These are phyloP conservation scores for Stegophylla sp. DNA, from an alignment of 2,888 invertebrate species.

Conservation along the genomic window DNA sequence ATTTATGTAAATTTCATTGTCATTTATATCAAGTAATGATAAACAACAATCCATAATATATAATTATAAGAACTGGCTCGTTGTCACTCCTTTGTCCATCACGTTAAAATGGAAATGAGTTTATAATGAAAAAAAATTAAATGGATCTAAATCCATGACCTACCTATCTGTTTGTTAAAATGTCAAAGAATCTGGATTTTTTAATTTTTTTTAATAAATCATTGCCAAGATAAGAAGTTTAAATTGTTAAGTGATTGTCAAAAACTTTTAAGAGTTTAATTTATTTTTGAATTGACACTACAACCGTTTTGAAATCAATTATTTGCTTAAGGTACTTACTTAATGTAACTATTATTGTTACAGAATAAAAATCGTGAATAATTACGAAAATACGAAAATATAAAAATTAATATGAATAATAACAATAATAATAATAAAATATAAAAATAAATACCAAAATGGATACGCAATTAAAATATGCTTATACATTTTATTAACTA, in stretches of 20 bases:
- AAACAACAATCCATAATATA: background rate
- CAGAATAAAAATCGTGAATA: too few species aligned
- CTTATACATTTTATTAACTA: too few species aligned
- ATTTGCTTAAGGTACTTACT: too few species aligned
- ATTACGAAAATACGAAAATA: background rate
- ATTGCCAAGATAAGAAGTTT: background rate
- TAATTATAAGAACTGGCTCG: constrained; percentile 1
- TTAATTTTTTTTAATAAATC: background rate
- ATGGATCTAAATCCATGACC: background rate
- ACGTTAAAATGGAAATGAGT: background rate
- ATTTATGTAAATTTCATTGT: constrained; percentile 5
- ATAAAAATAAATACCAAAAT: too few species aligned
- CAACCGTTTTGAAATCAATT: background rate
- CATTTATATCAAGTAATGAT: background rate
- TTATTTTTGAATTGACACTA: background rate
- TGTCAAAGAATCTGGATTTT: background rate
- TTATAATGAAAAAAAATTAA: background rate
- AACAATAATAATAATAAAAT: too few species aligned
- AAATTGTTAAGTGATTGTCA: background rate
- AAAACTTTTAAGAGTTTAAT: background rate
- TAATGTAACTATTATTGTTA: too few species aligned
- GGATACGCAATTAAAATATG: too few species aligned
- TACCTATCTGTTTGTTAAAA: background rate
- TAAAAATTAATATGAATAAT: background rate
- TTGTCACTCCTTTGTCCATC: background rate